phyloP scores from a whole-genome alignment of 1,140 invertebrate species.

The Prorops nasuta region DNA sequence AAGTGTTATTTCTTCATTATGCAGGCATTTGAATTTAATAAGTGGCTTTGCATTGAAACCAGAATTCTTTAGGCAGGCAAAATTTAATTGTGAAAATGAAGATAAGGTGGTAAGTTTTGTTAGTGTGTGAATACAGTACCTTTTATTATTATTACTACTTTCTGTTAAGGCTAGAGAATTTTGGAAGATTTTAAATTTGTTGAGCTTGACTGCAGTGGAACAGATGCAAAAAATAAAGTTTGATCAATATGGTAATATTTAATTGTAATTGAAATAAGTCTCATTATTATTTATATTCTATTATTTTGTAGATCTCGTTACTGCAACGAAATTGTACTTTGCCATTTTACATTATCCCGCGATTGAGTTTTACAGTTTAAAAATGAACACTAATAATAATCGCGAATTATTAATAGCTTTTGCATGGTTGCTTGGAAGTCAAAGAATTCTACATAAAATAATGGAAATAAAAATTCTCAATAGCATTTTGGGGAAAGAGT shows the following conservation, averaged over 20 bases:
- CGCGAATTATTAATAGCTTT: slow-evolving; percentile 36
- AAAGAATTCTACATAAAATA: slow-evolving; percentile 24
- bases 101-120: slow-evolving; percentile 33
- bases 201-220: background rate
- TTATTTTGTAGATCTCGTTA: too few relatives aligned
- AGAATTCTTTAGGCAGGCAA: slow-evolving; percentile 36
- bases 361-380: slow-evolving; percentile 34
- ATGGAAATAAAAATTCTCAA: slow-evolving; percentile 23
- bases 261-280: slow-evolving; percentile 3
- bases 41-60: slow-evolving; percentile 25
- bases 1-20: slow-evolving; percentile 28
- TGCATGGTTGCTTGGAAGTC: slow-evolving; percentile 35
- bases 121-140: background rate
- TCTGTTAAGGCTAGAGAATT: background rate
- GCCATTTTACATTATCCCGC: slow-evolving; percentile 38
- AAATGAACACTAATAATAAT: slow-evolving; percentile 10
- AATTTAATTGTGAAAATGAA: slow-evolving; percentile 20
- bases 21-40: slow-evolving; percentile 30
- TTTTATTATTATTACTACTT: background rate
- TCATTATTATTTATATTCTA: background rate
- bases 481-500: slow-evolving; percentile 27
- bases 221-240: background rate
- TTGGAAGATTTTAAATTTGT: background rate
- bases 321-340: slow-evolving; percentile 37
- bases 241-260: background rate